These are phyloP conservation scores for Peromyscus nudipes DNA, from an alignment of 2,797 vertebrate genomes.

Conservation along the genomic window DNA sequence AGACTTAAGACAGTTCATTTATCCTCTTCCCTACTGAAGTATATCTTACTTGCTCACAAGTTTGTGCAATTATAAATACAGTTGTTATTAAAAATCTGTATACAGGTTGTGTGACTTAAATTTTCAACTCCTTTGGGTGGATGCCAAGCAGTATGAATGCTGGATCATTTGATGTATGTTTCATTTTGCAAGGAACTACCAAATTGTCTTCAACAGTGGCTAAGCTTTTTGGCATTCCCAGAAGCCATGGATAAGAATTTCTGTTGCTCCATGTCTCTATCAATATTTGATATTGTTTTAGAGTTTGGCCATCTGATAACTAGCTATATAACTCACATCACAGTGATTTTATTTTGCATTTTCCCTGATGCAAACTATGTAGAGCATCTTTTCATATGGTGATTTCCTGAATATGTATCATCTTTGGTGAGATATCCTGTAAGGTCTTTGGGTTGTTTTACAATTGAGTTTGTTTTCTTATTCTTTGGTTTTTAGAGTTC, in stretches of 20 bases:
- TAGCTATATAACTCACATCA: no score
- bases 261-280: rapidly evolving
- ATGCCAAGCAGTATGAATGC: neutral
- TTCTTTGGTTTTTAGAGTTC: neutral
- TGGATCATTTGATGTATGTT: neutral
- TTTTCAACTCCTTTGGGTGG: neutral
- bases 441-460: neutral
- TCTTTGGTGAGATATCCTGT: neutral
- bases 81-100: neutral
- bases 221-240: neutral
- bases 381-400: neutral
- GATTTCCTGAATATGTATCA: neutral
- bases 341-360: neutral
- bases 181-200: neutral
- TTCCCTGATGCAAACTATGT: neutral
- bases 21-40: neutral
- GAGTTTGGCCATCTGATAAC: neutral
- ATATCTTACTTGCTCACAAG: neutral
- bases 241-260: neutral
- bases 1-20: neutral
- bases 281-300: neutral
- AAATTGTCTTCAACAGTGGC: neutral
- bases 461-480: neutral
- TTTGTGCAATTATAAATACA: neutral
- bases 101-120: neutral